Evolutionary conservation across 2,888 invertebrate species (phyloP).

Genomic region (Drosophila histrio): DNA sequence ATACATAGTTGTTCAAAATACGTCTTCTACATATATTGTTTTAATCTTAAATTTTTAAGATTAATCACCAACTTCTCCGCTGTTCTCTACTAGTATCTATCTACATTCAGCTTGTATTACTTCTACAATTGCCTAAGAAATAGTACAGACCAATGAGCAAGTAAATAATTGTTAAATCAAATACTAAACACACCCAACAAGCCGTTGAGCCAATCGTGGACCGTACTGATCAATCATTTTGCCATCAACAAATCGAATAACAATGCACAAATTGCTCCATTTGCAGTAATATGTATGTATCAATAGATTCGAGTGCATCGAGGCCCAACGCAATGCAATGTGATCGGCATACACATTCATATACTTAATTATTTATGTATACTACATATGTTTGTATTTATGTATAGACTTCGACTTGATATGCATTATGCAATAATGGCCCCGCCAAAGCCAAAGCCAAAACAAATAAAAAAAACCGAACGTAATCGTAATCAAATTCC

Average conservation of each 20-base stretch:
- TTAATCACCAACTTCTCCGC: neutral
- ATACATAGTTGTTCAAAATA: no score
- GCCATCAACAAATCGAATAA: constrained; percentile 8
- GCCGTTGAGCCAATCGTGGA: neutral
- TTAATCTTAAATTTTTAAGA: no score
- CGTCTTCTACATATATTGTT: no score
- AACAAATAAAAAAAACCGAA: constrained; percentile 20
- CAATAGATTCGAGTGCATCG: constrained; percentile 50
- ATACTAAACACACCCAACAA: neutral
- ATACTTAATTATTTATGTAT: neutral
- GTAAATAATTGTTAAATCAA: neutral
- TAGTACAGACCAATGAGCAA: neutral
- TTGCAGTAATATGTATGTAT: constrained; percentile 12
- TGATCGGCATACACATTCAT: constrained; percentile 28
- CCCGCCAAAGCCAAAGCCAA: constrained; percentile 47
- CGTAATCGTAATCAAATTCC: constrained; percentile 55
- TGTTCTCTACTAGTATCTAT: neutral
- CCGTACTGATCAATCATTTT: neutral
- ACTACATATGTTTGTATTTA: neutral
- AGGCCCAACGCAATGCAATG: constrained; percentile 39
- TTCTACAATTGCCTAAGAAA: neutral
- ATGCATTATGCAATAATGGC: constrained; percentile 58
- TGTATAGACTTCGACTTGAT: constrained; percentile 19
- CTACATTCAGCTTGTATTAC: neutral
- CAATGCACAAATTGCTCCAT: constrained; percentile 44